Evolutionary conservation across 2,888 invertebrate genomes (phyloP), one percentile per base, ranked within the genome.

Genomic region (Ametastegia equiseti): DNA sequence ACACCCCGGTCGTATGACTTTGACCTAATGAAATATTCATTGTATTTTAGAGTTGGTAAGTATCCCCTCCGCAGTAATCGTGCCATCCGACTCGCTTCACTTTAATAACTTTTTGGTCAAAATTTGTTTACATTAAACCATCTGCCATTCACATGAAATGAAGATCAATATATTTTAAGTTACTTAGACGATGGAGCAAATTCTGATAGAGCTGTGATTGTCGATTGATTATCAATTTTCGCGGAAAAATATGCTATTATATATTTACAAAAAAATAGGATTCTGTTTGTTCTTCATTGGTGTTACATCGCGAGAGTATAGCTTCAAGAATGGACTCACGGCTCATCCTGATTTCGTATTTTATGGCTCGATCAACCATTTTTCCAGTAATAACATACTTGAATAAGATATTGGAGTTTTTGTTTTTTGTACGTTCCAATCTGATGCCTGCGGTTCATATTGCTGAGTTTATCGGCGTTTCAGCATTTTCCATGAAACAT

Each of bases 1-100:
- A 78, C 78, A 78, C 39, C 78, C 60, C 27, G 47, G 60, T 45
- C 63, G 78, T 78, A 60, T 60, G 78, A 78, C 78, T 78, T 78
- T 78, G 78, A 78, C 78, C 47, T 45, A 63, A 78, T 78, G 60
- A 78, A 78, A 78, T 78, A 78, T 78, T 78, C 78, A 78, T 78
- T 78, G 60, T 60, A 78, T 78, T 60, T 33, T 78, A 7, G 60
- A 78, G 60, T 57, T 42, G 60, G 60, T 78, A 78, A 78, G 78
- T 78, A 78, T n/a, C 23, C 78, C 60, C 60, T 60, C 42, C 42
- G 42, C 27, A n/a, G 60, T 33, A 78, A 78, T 78, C 42, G 42
- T 78, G 42, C 78, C 39, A 19, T 60, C 63, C 78, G 30, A 78
- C 78, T 78, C 60, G 60, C 30, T 60, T 78, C 60, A 19, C 60